Evolutionary conservation across 2,113 vertebrate species (phyloP).

Genomic region (Brachypodius melanocephalos): DNA sequence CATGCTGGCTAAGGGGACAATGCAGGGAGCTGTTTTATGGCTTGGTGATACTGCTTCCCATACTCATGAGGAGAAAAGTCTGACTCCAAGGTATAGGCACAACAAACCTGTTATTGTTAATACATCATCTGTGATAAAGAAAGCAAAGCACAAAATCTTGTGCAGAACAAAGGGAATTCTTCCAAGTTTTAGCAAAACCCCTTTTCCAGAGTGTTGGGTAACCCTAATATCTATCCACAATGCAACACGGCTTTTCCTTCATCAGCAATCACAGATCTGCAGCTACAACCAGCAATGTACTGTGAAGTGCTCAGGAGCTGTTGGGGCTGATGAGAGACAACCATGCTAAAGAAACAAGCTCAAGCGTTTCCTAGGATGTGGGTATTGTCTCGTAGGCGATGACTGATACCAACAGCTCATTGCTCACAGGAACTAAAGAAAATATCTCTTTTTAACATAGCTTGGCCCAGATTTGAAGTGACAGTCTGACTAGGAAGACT

Average conservation of each 20-base stretch:
- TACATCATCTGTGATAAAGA: not conserved
- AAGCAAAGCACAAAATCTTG: not conserved
- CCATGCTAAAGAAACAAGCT: not conserved
- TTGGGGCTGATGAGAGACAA: not conserved
- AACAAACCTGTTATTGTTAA: not conserved
- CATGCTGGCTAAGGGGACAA: slow-evolving; percentile 19
- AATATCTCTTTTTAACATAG: not conserved
- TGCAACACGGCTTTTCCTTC: not conserved
- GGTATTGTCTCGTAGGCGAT: not conserved
- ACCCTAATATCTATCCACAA: not conserved
- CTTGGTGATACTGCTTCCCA: not conserved
- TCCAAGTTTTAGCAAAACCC: not conserved
- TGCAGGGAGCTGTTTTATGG: not conserved
- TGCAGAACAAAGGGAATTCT: not conserved
- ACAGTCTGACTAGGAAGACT: not conserved
- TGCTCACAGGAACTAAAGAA: not conserved
- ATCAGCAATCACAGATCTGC: not conserved
- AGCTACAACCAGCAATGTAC: not conserved
- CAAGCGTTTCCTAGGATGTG: not conserved
- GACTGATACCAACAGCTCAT: not conserved
- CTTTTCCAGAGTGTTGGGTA: not conserved
- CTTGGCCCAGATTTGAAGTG: slow-evolving; percentile 24
- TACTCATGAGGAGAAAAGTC: not conserved
- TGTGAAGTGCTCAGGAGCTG: not conserved
- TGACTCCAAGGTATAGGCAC: not conserved